Base-by-base conservation (phyloP, 2,113 vertebrate genomes). In the Nothoprocta pentlandii region DNA sequence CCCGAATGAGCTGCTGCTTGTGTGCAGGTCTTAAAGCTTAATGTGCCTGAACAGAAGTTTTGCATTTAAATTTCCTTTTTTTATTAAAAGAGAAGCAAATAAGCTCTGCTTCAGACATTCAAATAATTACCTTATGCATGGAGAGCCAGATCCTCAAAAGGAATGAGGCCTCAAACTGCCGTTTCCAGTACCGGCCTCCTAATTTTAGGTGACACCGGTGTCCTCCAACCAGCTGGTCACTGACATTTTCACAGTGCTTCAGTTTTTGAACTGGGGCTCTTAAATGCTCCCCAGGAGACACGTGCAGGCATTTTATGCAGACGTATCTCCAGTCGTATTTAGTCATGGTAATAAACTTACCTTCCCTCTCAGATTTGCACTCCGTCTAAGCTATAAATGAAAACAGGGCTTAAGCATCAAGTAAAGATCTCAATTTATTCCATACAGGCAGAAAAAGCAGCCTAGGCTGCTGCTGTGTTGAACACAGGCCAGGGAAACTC, bases 31-130 rank as follows among this genome's bases (percentile, higher is more conserved):
- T 90, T 94, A 94, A 94, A 94, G 87, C 85, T 93, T 95, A 93
- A 94, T 91, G 94, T 95, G 90, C 87, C 93, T 94, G 91, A 95
- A 61, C 85, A 88, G 79, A 85, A 97, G 71, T 95, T 95, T 80
- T 94, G 88, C 94, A 96, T 95, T 95, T 94, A 94, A 93, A 94
- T 93, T 94, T 67, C 85, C 73, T 71, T 47, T 78, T 78, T 83
- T 46, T 83, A 80, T 71, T 94, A 80, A 83, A 93, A 92, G 56
- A 69, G 51, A 61, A 89, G 83, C 85, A 90, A 88, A 84, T 70
- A 93, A 59, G 34, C 80, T 80, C 30, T 71, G 86, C 66, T 95
- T 94, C 80, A 93, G 68, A 77, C 87, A 90, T 78, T 59, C 61
- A 68, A 69, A 47, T 91, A 94, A 93, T 80, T 70, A 54, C 68